Base-by-base conservation (phyloP, 2,797 vertebrate genomes). In the Periophthalmus magnuspinnatus region DNA sequence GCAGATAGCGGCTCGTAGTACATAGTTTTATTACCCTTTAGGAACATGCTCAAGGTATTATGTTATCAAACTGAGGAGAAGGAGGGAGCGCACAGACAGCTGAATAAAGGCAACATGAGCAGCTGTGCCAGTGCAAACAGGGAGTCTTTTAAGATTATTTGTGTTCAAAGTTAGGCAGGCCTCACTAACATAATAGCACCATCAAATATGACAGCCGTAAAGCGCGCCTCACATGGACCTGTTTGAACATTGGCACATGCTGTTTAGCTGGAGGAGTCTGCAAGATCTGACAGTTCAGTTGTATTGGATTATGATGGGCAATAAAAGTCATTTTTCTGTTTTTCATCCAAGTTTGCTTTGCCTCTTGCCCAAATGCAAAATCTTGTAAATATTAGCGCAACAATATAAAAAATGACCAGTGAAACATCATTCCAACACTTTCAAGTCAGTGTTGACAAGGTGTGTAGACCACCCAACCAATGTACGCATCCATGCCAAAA, bases 71-170 rank as follows among this genome's bases (percentile, higher is more conserved):
- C 65, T 77, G 83, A 75, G 84, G 84, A 68, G 83, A 84, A 85
- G 84, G 84, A 89, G 88, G 84, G 86, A 81, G 78, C 32, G 60
- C 47, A 75, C 73, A 72, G 78, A 81, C 87, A 87, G 89, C 86
- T 87, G 89, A 90, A 92, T 87, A 91, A 91, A 91, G 84, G 84
- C 84, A 84, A 84, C n/a, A 73, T 83, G 85, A 89, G 85, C 87
- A 86, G 88, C 90, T 86, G 85, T 88, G 87, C 88, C 86, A 89
- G 86, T 83, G 84, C 88, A 91, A 91, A 90, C 88, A 92, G 79
- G 82, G 21, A 81, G 77, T 77, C 78, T 60, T 60, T 60, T 63
- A 63, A 65, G 86, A 88, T 86, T 86, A 86, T 88, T 88, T 85
- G 79, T 87, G 79, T 71, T 77, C 81, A 85, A 89, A 89, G 73